These are phyloP conservation scores for Glaucopsyche alexis DNA, from an alignment of 2,888 invertebrate species.

Conservation along the genomic window DNA sequence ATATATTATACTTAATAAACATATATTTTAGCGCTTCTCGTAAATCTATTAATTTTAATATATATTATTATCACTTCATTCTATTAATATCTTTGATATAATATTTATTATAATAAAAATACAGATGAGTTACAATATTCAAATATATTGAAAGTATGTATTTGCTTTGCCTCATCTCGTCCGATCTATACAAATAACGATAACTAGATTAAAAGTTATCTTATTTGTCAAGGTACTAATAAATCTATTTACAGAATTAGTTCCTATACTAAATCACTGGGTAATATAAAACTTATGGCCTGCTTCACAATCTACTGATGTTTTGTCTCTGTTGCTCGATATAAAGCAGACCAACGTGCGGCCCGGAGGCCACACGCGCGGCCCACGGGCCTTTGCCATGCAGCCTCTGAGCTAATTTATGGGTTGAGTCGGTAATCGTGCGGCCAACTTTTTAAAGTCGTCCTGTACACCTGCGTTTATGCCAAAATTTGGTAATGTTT, in stretches of 20 bases:
- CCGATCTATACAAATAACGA: not conserved
- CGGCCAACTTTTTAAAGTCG: too few species aligned
- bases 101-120: conserved; percentile 8
- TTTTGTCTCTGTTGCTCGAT: too few species aligned
- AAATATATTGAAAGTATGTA: not conserved
- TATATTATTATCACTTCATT: conserved; percentile 1
- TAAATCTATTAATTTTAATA: not conserved
- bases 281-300: not conserved
- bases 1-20: not conserved
- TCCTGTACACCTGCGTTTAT: too few species aligned
- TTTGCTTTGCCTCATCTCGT: not conserved
- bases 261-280: conserved; percentile 3
- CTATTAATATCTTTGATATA: not conserved
- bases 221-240: not conserved
- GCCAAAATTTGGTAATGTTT: too few species aligned
- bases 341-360: too few species aligned
- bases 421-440: too few species aligned
- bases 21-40: not conserved
- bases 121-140: not conserved
- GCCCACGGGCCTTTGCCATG: too few species aligned
- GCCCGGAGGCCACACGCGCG: too few species aligned
- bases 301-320: too few species aligned
- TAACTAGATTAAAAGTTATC: not conserved
- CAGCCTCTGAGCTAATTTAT: too few species aligned
- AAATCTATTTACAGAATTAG: conserved; percentile 11